These are phyloP conservation scores for Thunnus albacares DNA, from an alignment of 2,797 vertebrate genomes.

Conservation along the genomic window DNA sequence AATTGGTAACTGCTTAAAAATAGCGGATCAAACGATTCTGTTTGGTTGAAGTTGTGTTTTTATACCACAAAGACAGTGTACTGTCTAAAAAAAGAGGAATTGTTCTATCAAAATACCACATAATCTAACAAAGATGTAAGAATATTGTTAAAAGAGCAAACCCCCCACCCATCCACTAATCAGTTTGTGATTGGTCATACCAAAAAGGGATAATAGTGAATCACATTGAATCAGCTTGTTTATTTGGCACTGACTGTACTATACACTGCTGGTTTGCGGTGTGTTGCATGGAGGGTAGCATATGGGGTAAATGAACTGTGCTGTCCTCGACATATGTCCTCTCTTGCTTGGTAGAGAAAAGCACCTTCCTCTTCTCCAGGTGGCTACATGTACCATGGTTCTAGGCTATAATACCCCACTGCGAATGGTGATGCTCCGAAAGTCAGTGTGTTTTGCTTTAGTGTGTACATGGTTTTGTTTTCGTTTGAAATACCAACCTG, in stretches of 20 bases:
- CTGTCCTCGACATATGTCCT: conserved; percentile 69
- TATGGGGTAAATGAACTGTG: conserved; percentile 74
- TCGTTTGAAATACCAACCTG: not conserved
- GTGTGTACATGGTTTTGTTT: not conserved
- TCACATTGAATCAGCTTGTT: conserved; percentile 37
- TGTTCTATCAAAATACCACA: not conserved
- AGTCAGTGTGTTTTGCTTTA: conserved; percentile 33
- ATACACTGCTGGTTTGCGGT: conserved; percentile 15
- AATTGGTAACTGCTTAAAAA: not conserved
- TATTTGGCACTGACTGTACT: conserved; percentile 35
- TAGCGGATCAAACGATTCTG: not conserved
- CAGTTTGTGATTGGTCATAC: too few relatives aligned
- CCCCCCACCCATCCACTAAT: not conserved
- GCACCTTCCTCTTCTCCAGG: conserved; percentile 32
- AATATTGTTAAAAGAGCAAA: not conserved
- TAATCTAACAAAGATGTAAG: not conserved
- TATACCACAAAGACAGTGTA: not conserved
- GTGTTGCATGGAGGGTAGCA: conserved; percentile 47
- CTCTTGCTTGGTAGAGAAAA: conserved; percentile 31
- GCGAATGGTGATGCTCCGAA: conserved; percentile 43
- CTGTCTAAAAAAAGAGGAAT: not conserved
- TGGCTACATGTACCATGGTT: conserved; percentile 25
- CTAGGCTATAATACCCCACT: conserved; percentile 15
- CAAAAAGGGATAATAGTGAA: not conserved
- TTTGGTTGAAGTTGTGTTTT: conserved; percentile 1